phyloP scores from a whole-genome alignment of 2,113 vertebrate genomes.

The Platysternon megacephalum region DNA sequence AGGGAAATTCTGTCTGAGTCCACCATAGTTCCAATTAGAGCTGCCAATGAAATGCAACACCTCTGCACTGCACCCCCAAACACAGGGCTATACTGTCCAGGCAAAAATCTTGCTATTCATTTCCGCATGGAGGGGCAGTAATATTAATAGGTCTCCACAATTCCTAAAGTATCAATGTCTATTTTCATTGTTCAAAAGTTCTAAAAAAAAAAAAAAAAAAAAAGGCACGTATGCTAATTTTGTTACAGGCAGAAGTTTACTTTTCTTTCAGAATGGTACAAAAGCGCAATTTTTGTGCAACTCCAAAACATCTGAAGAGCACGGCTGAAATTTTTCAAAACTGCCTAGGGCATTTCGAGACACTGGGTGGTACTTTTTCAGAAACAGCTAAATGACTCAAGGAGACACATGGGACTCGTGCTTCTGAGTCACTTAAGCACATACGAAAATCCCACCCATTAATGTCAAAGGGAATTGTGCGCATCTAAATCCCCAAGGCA shows the following conservation, averaged over 20 bases:
- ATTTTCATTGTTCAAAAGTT: neutral
- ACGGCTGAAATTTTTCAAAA: neutral
- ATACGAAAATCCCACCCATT: neutral
- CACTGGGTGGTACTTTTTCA: neutral
- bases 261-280: neutral
- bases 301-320: neutral
- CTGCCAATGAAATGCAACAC: neutral
- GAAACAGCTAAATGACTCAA: neutral
- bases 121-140: neutral
- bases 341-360: neutral
- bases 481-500: neutral
- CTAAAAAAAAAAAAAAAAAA: neutral
- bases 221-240: neutral
- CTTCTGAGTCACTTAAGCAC: neutral
- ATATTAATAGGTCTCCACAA: neutral
- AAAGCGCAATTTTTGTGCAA: neutral
- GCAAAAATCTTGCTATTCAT: neutral
- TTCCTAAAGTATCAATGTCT: neutral
- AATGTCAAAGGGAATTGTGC: neutral
- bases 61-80: neutral
- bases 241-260: neutral
- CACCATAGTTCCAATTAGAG: neutral
- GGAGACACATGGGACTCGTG: neutral
- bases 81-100: neutral
- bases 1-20: neutral